phyloP scores from a whole-genome alignment of 2,888 invertebrate genomes.

The Epinotia demarniana region DNA sequence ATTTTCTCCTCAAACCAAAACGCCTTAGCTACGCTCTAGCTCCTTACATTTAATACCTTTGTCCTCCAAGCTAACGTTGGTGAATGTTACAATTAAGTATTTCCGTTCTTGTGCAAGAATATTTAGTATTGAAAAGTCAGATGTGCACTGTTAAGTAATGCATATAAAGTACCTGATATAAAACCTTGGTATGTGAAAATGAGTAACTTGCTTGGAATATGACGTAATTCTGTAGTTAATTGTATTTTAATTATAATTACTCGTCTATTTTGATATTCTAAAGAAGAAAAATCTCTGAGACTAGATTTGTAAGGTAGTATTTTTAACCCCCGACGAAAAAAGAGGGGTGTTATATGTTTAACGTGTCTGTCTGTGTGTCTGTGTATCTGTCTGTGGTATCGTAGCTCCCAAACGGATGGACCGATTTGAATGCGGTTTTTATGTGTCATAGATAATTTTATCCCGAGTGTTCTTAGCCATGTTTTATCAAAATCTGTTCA shows the following conservation, averaged over 20 bases:
- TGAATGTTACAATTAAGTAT: slow-evolving; percentile 14
- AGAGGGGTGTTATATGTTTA: no score
- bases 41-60: background rate
- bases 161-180: background rate
- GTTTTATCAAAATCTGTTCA: no score
- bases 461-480: no score
- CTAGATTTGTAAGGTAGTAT: no score
- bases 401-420: no score
- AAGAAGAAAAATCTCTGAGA: no score
- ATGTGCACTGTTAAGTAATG: background rate
- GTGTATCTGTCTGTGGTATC: no score
- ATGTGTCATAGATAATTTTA: no score
- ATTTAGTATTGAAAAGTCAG: background rate
- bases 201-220: background rate
- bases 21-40: background rate
- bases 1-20: background rate
- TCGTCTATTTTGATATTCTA: background rate
- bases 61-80: background rate
- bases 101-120: slow-evolving; percentile 15
- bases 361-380: no score
- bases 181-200: background rate
- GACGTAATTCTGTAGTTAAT: background rate
- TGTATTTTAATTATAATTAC: background rate
- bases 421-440: no score
- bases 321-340: no score